phyloP scores from a whole-genome alignment of 2,113 vertebrate genomes.

The Meleagris gallopavo region DNA sequence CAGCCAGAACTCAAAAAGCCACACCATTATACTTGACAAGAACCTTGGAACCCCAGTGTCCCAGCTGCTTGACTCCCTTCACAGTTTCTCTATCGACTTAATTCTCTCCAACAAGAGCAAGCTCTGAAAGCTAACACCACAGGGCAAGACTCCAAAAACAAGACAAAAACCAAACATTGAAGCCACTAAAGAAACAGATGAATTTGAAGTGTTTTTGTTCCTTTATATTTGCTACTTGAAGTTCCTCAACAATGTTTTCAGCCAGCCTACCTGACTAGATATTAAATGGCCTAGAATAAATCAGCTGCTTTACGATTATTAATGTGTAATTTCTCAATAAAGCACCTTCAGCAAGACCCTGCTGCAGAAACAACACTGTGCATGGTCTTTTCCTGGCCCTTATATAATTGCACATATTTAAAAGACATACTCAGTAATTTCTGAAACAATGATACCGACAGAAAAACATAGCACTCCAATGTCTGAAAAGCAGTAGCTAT shows the following conservation, averaged over 20 bases:
- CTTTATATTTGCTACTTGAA: neutral
- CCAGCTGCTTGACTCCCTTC: neutral
- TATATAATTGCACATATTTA: neutral
- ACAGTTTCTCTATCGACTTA: neutral
- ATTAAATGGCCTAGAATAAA: neutral
- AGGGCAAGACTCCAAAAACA: neutral
- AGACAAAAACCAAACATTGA: neutral
- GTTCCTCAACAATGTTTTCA: neutral
- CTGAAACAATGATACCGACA: neutral
- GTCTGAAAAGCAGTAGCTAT: slow-evolving; percentile 30
- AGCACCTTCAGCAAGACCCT: neutral
- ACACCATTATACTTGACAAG: neutral
- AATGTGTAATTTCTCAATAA: neutral
- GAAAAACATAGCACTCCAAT: neutral
- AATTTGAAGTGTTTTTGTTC: neutral
- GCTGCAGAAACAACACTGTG: no score
- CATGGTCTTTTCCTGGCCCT: neutral
- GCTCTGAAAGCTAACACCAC: neutral
- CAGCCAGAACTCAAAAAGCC: neutral
- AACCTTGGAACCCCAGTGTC: neutral
- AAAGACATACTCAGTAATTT: neutral
- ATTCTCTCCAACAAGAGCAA: neutral
- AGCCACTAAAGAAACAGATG: neutral
- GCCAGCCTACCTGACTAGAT: neutral
- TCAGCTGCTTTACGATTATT: neutral